A percentile compares a stretch with the other conserved stretches of the same genome.
These are phyloP conservation scores for Mirounga angustirostris DNA, from an alignment of 2,113 vertebrate genomes.

Conservation along the genomic window DNA sequence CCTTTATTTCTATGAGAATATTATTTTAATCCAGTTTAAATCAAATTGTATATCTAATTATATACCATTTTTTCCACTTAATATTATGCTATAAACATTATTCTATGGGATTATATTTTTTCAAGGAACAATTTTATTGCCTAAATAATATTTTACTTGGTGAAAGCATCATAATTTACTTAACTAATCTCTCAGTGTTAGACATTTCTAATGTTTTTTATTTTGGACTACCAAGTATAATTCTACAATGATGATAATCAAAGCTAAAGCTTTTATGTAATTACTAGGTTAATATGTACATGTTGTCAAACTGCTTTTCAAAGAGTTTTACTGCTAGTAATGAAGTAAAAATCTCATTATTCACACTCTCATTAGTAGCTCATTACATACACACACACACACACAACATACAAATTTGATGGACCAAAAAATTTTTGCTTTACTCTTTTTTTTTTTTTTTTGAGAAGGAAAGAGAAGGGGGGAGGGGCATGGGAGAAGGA, in stretches of 20 bases:
- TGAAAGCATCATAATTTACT: not conserved
- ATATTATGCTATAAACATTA: not conserved
- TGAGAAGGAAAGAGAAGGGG: not conserved
- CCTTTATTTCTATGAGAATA: not conserved
- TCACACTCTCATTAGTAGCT: not conserved
- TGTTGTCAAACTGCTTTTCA: slow-evolving; percentile 7
- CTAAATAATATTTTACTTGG: not conserved
- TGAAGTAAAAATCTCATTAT: not conserved
- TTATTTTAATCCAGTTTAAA: not conserved
- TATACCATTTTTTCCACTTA: not conserved
- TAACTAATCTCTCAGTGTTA: not conserved
- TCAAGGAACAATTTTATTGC: not conserved
- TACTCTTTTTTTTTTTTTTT: not conserved
- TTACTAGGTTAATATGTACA: not conserved
- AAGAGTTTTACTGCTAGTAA: not conserved
- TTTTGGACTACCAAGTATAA: not conserved
- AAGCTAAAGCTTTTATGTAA: not conserved
- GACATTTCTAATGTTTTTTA: not conserved
- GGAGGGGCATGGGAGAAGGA: not conserved
- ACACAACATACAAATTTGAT: not conserved
- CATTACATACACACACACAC: not conserved
- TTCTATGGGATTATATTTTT: not conserved
- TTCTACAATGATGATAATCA: not conserved
- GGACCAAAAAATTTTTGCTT: not conserved
- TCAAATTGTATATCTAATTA: not conserved